phyloP scores from a whole-genome alignment of 2,888 invertebrate species.

The Drosophila leonis region DNA sequence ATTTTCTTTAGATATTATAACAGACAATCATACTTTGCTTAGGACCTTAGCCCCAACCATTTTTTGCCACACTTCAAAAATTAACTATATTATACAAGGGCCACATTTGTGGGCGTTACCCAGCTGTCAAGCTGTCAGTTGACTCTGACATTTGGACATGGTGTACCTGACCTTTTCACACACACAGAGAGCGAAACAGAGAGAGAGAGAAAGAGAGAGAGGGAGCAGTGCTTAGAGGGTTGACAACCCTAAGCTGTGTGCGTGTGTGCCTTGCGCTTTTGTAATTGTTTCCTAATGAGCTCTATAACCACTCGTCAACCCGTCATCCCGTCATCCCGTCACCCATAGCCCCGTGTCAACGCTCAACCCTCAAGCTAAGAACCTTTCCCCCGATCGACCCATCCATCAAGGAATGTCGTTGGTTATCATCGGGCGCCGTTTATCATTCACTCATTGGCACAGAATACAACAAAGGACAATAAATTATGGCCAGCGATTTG shows the following conservation, averaged over 20 bases:
- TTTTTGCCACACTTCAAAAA: constrained; percentile 43
- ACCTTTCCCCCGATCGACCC: not conserved
- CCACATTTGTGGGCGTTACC: constrained; percentile 75
- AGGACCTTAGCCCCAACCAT: not conserved
- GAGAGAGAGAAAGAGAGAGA: not conserved
- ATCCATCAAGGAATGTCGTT: constrained; percentile 43
- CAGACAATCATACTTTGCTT: constrained; percentile 6
- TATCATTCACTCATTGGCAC: constrained; percentile 77
- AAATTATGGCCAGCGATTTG: constrained; percentile 76
- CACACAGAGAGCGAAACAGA: constrained; percentile 6
- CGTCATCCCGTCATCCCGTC: not conserved
- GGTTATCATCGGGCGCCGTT: constrained; percentile 66
- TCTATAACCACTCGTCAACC: constrained; percentile 32
- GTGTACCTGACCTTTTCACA: constrained; percentile 72
- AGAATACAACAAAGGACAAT: constrained; percentile 54
- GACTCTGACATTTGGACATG: constrained; percentile 68
- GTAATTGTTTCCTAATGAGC: constrained; percentile 77
- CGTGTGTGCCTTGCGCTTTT: constrained; percentile 35
- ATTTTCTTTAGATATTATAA: not conserved
- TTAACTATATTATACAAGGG: constrained; percentile 67
- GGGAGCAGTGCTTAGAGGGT: constrained; percentile 40
- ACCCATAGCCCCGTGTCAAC: not conserved
- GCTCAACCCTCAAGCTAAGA: not conserved
- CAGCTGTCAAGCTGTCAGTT: constrained; percentile 65
- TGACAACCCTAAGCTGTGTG: constrained; percentile 61